phyloP scores from a whole-genome alignment of 2,888 invertebrate species.

The Tetropium fuscum region DNA sequence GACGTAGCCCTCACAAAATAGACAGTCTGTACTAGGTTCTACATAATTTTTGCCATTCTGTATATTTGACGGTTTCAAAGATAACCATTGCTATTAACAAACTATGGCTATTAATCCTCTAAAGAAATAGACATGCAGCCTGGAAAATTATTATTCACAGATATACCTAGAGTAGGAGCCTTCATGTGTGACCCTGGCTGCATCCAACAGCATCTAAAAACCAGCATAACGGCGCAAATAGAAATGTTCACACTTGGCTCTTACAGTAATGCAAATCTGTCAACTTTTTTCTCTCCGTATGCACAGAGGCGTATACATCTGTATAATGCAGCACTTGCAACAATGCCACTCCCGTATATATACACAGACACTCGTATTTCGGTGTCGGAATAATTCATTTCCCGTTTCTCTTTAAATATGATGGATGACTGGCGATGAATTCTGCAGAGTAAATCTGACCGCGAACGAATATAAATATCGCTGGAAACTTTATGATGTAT shows the following conservation, averaged over 20 bases:
- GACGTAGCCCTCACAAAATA: no score
- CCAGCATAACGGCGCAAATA: not conserved
- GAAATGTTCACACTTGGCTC: conserved; percentile 30
- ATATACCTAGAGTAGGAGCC: no score
- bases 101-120: no score
- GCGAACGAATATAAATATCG: conserved; percentile 42
- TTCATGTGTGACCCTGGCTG: no score
- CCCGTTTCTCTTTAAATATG: conserved; percentile 55
- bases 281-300: conserved; percentile 32
- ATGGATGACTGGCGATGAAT: conserved; percentile 56
- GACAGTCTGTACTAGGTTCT: no score
- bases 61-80: no score
- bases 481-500: conserved; percentile 13
- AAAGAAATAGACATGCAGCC: no score
- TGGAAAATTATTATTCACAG: no score
- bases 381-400: conserved; percentile 56
- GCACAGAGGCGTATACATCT: conserved; percentile 35
- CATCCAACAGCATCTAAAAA: no score
- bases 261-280: conserved; percentile 34
- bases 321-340: conserved; percentile 43
- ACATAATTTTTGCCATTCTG: no score
- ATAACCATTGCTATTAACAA: no score
- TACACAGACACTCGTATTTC: conserved; percentile 39
- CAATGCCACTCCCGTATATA: conserved; percentile 37
- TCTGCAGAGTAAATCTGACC: conserved; percentile 47